A percentile compares a stretch with the other conserved stretches of the same genome.
These are phyloP conservation scores for Sciaenops ocellatus DNA, from an alignment of 2,797 vertebrate species.

Conservation along the genomic window DNA sequence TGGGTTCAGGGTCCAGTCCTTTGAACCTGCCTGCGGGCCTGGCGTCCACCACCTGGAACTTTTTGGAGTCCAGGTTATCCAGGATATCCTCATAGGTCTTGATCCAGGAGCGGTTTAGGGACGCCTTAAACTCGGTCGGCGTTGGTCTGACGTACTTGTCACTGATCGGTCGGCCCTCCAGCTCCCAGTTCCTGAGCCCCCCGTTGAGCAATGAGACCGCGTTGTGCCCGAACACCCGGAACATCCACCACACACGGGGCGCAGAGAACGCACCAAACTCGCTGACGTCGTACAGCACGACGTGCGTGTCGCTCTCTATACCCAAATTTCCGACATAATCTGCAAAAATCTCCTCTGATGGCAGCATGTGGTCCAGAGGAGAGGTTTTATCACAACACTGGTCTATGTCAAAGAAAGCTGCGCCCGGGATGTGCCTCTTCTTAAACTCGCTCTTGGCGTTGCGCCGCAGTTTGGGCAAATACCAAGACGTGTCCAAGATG, in stretches of 20 bases:
- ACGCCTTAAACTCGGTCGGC: conserved; percentile 83
- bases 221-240: conserved; percentile 91
- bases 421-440: conserved; percentile 88
- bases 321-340: conserved; percentile 89
- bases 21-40: conserved; percentile 87
- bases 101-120: conserved; percentile 83
- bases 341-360: conserved; percentile 84
- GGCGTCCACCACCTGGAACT: conserved; percentile 93
- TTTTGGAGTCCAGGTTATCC: conserved; percentile 86
- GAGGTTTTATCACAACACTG: conserved; percentile 89
- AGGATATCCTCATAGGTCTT: conserved; percentile 91
- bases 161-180: conserved; percentile 85
- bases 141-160: conserved; percentile 72
- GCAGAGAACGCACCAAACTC: conserved; percentile 89
- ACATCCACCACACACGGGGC: conserved; percentile 96
- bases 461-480: conserved; percentile 87
- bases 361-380: conserved; percentile 92
- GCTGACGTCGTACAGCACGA: conserved; percentile 93
- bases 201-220: conserved; percentile 91
- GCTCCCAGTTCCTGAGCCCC: conserved; percentile 89
- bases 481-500: conserved; percentile 92
- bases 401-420: conserved; percentile 92
- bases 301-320: conserved; percentile 87
- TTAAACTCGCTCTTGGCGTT: conserved; percentile 87
- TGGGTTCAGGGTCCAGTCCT: conserved; percentile 91